Conservation (phyloP, 2,797 vertebrate genomes). For the Brachyalestes nurse region DNA sequence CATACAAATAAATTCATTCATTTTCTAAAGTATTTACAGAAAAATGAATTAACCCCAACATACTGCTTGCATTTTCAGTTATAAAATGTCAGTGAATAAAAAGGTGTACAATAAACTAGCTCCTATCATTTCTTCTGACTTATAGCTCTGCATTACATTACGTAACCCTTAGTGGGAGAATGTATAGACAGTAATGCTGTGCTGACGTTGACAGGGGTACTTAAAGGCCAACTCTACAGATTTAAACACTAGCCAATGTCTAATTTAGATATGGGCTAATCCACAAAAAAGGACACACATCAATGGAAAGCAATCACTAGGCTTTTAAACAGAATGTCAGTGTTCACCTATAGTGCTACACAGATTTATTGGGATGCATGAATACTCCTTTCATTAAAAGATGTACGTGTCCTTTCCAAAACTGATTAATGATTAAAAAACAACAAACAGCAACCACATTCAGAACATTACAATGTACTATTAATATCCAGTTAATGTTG, state of each 20-base stretch:
- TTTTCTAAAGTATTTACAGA: too few species aligned
- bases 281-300: constrained; percentile 16
- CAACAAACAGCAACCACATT: neutral
- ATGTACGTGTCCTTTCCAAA: neutral
- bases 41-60: too few species aligned
- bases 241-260: constrained; percentile 1
- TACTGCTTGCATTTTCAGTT: neutral
- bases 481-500: neutral
- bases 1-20: too few species aligned
- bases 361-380: neutral
- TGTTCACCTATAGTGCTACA: neutral
- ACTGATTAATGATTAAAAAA: neutral
- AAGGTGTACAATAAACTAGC: neutral
- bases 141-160: too few species aligned
- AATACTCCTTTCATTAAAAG: neutral
- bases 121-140: neutral
- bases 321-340: neutral
- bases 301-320: neutral
- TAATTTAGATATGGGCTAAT: constrained; percentile 11
- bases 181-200: neutral
- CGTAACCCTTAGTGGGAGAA: neutral
- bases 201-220: neutral
- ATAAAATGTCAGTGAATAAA: neutral
- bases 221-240: neutral
- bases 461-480: neutral